These are phyloP conservation scores for Archegozetes longisetosus DNA, from an alignment of 1,140 invertebrate species.

Conservation along the genomic window DNA sequence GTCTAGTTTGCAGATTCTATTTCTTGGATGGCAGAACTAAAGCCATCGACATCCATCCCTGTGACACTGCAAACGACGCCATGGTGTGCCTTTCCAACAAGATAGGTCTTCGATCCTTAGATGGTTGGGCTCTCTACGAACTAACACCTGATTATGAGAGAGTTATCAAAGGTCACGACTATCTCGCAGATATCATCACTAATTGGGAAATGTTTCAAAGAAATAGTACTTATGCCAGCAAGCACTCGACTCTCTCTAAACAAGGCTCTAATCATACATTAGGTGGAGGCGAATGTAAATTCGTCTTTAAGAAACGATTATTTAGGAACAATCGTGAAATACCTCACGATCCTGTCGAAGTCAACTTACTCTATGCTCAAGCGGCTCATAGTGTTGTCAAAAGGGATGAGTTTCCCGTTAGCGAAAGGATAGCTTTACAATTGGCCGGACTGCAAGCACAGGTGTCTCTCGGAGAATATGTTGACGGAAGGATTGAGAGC, in stretches of 20 bases:
- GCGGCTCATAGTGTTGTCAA: slow-evolving; percentile 86
- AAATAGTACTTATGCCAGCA: slow-evolving; percentile 9
- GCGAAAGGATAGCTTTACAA: slow-evolving; percentile 82
- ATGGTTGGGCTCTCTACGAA: slow-evolving; percentile 85
- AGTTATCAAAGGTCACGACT: slow-evolving; percentile 75
- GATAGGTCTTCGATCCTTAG: slow-evolving; percentile 58
- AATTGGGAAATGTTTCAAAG: slow-evolving; percentile 42
- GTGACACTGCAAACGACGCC: slow-evolving; percentile 78
- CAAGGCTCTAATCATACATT: not conserved
- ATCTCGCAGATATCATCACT: slow-evolving; percentile 81
- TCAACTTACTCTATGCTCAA: slow-evolving; percentile 84
- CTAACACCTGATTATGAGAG: slow-evolving; percentile 44
- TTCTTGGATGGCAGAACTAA: slow-evolving; percentile 88
- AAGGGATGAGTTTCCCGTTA: slow-evolving; percentile 88
- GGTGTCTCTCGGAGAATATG: slow-evolving; percentile 71
- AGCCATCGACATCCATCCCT: slow-evolving; percentile 84
- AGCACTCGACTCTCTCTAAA: not conserved
- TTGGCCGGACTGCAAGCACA: slow-evolving; percentile 83
- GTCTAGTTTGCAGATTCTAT: slow-evolving; percentile 85
- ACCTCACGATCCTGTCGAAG: slow-evolving; percentile 89
- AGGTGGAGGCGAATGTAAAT: slow-evolving; percentile 55
- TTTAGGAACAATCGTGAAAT: slow-evolving; percentile 73
- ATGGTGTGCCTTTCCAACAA: slow-evolving; percentile 73
- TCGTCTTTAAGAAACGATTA: slow-evolving; percentile 77
- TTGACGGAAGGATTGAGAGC: slow-evolving; percentile 35